Evolutionary conservation across 2,888 invertebrate species (phyloP), one percentile per base, ranked within the genome.

Genomic region (Gymnocheta viridis): DNA sequence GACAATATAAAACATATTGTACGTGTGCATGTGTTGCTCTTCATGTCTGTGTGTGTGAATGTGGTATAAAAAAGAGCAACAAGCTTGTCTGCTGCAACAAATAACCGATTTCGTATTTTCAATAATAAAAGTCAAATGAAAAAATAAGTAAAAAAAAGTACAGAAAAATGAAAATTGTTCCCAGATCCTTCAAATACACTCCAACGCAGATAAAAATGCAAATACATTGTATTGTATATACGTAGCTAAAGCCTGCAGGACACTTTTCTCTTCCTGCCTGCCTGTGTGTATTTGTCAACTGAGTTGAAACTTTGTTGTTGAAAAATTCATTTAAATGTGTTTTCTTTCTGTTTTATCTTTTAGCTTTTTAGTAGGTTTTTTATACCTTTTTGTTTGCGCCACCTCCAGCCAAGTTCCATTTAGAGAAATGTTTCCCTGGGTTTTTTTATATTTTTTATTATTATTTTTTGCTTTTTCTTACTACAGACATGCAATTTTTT

Each of bases 231-330:
- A 22, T 17, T 35, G 35, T 51, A n/a, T n/a, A n/a, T n/a, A 9
- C 14, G 35, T 38, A 24, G 10, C 10, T 4, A 14, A 69, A 56
- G 47, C 47, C 67, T 35, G 35, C 19, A 35, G 35, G 38, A n/a
- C n/a, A n/a, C n/a, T n/a, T n/a, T n/a, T 22, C 62, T 49, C 49
- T 58, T 47, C 60, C 27, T 12, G 27, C 24, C 49, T 5, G n/a
- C 12, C 12, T 19, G 41, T 27, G 35, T n/a, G n/a, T n/a, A n/a
- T n/a, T 56, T 81, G 77, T 64, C 77, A 78, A 58, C 60, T 69
- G 24, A 72, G 32, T 60, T 77, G 56, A 56, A 78, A 81, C 69
- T 73, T 81, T 81, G 64, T 67, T 77, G 62, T 67, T 70, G 44
- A 47, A 77, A 70, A 58, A 72, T 72, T 78, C 73, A 32, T 69